Conservation (phyloP, 2,888 invertebrate genomes). For the Liposcelis brunnea region DNA sequence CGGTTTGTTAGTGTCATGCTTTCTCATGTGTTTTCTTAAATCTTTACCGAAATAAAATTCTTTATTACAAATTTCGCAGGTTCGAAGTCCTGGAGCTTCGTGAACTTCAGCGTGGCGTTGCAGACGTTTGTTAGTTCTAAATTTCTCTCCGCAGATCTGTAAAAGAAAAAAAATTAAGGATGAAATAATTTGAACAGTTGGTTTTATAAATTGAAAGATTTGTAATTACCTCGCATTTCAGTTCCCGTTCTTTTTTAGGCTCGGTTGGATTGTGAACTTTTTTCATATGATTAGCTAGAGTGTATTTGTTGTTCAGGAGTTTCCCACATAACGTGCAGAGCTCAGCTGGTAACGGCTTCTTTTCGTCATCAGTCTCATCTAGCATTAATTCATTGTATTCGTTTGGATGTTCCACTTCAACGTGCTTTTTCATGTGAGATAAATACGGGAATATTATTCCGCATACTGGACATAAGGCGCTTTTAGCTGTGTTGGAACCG, state of each 20-base stretch:
- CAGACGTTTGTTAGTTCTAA: background rate
- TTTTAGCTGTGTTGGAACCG: too few species aligned
- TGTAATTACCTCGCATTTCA: background rate
- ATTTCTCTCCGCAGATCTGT: background rate
- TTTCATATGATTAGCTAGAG: conserved; percentile 2
- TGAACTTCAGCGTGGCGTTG: background rate
- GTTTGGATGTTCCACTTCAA: background rate
- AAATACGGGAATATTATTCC: background rate
- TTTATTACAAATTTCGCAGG: background rate
- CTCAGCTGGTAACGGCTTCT: conserved; percentile 6
- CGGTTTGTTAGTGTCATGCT: background rate
- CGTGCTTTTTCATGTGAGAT: background rate
- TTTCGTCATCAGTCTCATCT: background rate
- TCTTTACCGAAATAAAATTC: background rate
- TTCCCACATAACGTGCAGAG: conserved; percentile 5
- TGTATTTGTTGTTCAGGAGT: conserved; percentile 2
- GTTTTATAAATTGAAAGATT: too few species aligned
- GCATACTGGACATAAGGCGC: background rate
- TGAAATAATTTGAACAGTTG: background rate
- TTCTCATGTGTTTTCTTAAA: background rate
- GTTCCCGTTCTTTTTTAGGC: background rate
- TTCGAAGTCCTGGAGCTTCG: background rate
- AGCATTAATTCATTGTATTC: background rate
- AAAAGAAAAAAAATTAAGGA: background rate
- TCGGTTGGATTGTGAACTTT: conserved; percentile 1